Evolutionary conservation across 2,797 vertebrate genomes (phyloP).

Genomic region (Crocidura indochinensis): DNA sequence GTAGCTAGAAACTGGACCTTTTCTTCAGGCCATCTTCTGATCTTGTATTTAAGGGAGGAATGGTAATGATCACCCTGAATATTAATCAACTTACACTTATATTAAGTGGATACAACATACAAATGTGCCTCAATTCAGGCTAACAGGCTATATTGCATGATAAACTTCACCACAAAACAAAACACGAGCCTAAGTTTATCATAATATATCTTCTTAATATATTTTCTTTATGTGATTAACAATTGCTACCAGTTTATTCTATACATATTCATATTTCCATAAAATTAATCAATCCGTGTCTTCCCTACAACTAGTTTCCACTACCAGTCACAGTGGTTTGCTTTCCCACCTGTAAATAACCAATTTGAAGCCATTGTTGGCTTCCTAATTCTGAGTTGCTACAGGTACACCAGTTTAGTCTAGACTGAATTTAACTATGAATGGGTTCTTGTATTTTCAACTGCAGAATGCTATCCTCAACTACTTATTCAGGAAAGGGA

Average conservation of each 20-base stretch:
- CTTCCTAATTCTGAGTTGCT: conserved; percentile 39
- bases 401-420: not conserved
- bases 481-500: not conserved
- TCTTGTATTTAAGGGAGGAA: conserved; percentile 4
- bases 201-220: not conserved
- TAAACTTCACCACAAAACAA: conserved; percentile 18
- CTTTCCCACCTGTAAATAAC: not conserved
- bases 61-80: no score
- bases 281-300: not conserved
- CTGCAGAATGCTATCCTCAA: not conserved
- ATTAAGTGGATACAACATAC: not conserved
- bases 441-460: not conserved
- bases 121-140: not conserved
- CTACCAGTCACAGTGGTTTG: not conserved
- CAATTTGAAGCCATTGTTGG: not conserved
- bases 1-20: not conserved
- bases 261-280: not conserved
- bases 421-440: not conserved
- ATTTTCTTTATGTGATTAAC: not conserved
- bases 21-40: not conserved
- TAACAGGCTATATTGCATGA: not conserved
- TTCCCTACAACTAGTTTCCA: not conserved
- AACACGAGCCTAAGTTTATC: not conserved
- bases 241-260: not conserved
- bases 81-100: not conserved